Percentiles rank a stretch among this genome's conserved stretches.
Evolutionary conservation across 2,113 vertebrate species (phyloP).

Genomic region (Cnemophilus loriae): DNA sequence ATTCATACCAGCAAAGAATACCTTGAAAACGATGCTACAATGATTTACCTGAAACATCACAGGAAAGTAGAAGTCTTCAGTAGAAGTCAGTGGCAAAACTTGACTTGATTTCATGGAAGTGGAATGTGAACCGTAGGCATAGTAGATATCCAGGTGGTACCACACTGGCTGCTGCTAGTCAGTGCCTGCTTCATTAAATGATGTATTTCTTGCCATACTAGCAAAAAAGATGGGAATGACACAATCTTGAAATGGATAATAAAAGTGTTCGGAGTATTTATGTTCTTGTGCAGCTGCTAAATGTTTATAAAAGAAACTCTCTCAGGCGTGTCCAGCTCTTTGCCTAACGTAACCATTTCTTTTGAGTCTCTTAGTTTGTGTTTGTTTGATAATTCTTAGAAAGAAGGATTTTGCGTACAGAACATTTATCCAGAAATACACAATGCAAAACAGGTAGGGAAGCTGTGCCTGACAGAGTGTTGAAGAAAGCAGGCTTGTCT

Average conservation of each 20-base stretch:
- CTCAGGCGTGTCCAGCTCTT: background rate
- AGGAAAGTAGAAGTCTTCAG: background rate
- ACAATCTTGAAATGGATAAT: background rate
- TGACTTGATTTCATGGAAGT: background rate
- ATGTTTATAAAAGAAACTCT: background rate
- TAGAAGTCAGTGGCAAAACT: background rate
- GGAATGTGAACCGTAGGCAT: background rate
- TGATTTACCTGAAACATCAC: background rate
- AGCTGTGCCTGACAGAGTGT: background rate
- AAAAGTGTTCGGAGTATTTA: background rate
- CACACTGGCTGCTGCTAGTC: background rate
- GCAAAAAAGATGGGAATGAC: background rate
- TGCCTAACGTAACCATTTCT: background rate
- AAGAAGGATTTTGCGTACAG: background rate
- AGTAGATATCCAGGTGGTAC: background rate
- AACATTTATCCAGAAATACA: background rate
- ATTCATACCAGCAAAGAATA: background rate
- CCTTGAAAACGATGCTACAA: background rate
- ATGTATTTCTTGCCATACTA: background rate
- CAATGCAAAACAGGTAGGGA: background rate
- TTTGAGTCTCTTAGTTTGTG: background rate
- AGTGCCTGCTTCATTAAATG: background rate
- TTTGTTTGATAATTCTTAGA: background rate
- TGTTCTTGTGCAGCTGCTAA: background rate
- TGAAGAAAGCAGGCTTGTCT: background rate